Evolutionary conservation across 1,140 invertebrate species (phyloP), one percentile per base, ranked within the genome.

Genomic region (Eurosta solidaginis): DNA sequence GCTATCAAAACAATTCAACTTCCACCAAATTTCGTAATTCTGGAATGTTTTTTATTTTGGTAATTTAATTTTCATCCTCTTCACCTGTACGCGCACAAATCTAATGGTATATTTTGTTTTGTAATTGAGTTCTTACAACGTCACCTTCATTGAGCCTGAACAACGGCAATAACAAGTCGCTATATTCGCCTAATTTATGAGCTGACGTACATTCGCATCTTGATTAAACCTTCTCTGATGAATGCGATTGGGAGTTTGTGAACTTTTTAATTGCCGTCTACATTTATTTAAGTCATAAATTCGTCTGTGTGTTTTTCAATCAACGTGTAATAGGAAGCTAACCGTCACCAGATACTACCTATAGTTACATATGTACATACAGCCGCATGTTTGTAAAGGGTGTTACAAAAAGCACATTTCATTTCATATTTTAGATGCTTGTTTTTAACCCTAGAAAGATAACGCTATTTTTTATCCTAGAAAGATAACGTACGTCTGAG

Each of bases 121-220:
- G 29, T 68, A 68, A 68, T 68, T 68, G 59, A 40, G 33, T 40
- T 40, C 59, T 33, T 33, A n/a, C 27, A 68, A n/a, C 20, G n/a
- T 1, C 59, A 12, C 20, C 10, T 54, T 20, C 59, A 17, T 68
- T 6, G 17, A 20, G 59, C 7, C 29, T n/a, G 29, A 33, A 33
- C 33, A 40, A n/a, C n/a, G 59, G 59, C 36, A 10, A 33, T 68
- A 68, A 42, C 36, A 40, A n/a, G 36, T 68, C 59, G 59, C 40
- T 68, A 68, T 33, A 68, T 68, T 68, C 40, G 33, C 59, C 22
- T 68, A 75, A 75, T 76, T 76, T 76, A 76, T 76, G 75, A 47
- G 42, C 44, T 76, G 75, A 54, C 29, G 75, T 40, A 47, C 50
- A 52, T 76, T 54, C 29, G 3, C 17, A n/a, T 12, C 59, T 22